phyloP scores from a whole-genome alignment of 1,140 invertebrate genomes.

The Pseudomyrmex dendroicus region DNA sequence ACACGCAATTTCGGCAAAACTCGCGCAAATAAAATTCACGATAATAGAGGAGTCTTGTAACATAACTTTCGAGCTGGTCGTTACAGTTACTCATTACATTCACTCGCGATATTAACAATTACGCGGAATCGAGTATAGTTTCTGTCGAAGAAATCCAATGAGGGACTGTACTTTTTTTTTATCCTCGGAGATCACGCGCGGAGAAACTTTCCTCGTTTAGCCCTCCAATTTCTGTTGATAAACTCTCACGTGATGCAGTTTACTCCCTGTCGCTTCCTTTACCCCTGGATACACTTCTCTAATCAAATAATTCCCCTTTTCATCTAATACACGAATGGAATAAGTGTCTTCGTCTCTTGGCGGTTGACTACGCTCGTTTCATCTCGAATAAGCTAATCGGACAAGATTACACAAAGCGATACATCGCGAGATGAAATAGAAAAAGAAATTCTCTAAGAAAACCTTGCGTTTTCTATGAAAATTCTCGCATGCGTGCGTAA shows the following conservation, averaged over 20 bases:
- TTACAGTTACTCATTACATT: slow-evolving; percentile 34
- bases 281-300: slow-evolving; percentile 46
- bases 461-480: neutral
- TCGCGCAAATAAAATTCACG: neutral
- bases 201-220: slow-evolving; percentile 69
- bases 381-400: slow-evolving; percentile 1
- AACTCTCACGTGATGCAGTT: slow-evolving; percentile 66
- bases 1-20: neutral
- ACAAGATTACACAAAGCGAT: slow-evolving; percentile 18
- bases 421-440: neutral
- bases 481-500: neutral
- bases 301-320: slow-evolving; percentile 69
- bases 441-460: slow-evolving; percentile 1
- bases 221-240: slow-evolving; percentile 66
- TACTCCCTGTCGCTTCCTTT: slow-evolving; percentile 49
- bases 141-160: slow-evolving; percentile 30
- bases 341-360: slow-evolving; percentile 45
- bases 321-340: slow-evolving; percentile 64
- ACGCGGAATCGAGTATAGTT: neutral
- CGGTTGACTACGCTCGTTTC: neutral
- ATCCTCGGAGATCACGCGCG: slow-evolving; percentile 10
- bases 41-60: neutral
- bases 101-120: slow-evolving; percentile 36
- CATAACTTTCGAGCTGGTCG: neutral
- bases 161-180: slow-evolving; percentile 4